These are phyloP conservation scores for Thelaira solivaga DNA, from an alignment of 2,888 invertebrate genomes.

Conservation along the genomic window DNA sequence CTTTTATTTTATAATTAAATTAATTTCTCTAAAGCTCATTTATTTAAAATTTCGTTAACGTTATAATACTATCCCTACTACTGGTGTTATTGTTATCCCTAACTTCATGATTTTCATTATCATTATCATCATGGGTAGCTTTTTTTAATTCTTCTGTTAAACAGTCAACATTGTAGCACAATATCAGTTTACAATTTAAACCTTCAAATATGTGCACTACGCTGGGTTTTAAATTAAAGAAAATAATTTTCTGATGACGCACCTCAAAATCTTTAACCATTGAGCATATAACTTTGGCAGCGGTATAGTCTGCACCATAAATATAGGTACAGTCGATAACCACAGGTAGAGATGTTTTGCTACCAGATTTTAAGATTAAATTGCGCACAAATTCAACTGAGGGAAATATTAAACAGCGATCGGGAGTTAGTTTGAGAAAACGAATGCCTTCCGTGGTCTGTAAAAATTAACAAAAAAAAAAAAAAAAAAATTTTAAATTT, in stretches of 20 bases:
- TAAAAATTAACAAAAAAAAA: not conserved
- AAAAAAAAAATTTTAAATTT: no score
- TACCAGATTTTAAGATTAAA: constrained; percentile 88
- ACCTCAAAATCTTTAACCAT: constrained; percentile 85
- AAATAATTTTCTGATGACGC: constrained; percentile 86
- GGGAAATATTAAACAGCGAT: constrained; percentile 93
- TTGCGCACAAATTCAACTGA: constrained; percentile 92
- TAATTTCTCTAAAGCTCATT: not conserved
- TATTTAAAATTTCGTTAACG: constrained; percentile 46
- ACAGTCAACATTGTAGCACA: constrained; percentile 72
- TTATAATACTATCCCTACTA: constrained; percentile 40
- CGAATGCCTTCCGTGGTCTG: constrained; percentile 83
- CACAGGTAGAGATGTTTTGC: constrained; percentile 82
- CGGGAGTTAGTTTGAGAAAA: constrained; percentile 90
- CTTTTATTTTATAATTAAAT: no score
- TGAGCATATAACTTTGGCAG: constrained; percentile 87
- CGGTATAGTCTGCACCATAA: constrained; percentile 92
- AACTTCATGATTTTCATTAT: no score
- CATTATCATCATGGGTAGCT: not conserved
- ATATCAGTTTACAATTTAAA: constrained; percentile 68
- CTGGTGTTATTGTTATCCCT: constrained; percentile 29
- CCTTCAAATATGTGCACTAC: constrained; percentile 89
- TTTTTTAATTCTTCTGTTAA: constrained; percentile 59
- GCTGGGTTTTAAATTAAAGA: constrained; percentile 90
- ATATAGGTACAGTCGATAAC: constrained; percentile 93